Conservation (phyloP, 2,113 vertebrate species). For the Grus americana region DNA sequence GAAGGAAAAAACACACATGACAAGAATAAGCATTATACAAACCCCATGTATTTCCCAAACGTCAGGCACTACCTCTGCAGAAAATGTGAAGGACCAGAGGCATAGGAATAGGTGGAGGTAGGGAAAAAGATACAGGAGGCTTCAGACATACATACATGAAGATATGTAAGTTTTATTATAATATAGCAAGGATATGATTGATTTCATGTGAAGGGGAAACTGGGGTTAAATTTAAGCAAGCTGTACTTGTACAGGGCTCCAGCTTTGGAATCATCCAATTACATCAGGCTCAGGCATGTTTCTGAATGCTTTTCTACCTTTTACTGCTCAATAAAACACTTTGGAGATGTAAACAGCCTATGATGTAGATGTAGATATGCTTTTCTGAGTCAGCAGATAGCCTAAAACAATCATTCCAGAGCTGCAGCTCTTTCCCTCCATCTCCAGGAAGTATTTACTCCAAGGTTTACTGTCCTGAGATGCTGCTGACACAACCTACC, state of each 20-base stretch:
- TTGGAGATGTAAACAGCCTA: neutral
- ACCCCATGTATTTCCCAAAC: neutral
- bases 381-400: neutral
- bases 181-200: neutral
- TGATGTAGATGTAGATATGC: neutral
- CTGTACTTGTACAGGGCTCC: neutral
- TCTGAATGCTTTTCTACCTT: constrained; percentile 25
- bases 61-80: neutral
- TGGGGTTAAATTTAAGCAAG: neutral
- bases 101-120: neutral
- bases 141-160: neutral
- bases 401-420: neutral
- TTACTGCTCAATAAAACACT: constrained; percentile 18
- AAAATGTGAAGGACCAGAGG: neutral
- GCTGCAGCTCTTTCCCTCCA: neutral
- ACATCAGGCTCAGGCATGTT: neutral
- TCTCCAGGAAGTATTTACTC: neutral
- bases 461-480: neutral
- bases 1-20: constrained; percentile 20
- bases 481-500: neutral
- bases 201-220: neutral
- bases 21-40: neutral
- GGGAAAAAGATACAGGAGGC: neutral
- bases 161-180: neutral
- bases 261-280: neutral